A percentile compares a stretch with the other conserved stretches of the same genome.
Conservation (phyloP, 2,113 vertebrate species). For the Gopherus evgoodei region DNA sequence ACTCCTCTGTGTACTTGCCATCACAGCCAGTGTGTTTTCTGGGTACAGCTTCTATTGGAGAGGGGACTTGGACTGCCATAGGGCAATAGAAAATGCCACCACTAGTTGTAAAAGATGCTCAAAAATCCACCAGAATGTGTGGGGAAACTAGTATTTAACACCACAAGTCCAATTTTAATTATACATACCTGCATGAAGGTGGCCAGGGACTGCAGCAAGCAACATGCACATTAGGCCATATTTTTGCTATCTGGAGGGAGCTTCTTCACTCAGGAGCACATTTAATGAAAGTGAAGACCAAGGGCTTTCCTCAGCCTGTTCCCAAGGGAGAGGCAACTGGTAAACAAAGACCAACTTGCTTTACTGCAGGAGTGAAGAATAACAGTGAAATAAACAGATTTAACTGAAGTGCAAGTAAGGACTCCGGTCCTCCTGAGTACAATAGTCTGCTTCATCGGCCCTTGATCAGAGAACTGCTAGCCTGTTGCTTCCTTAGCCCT, state of each 20-base stretch:
- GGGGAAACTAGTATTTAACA: background rate
- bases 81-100: background rate
- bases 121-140: background rate
- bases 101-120: background rate
- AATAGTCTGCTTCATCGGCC: background rate
- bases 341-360: too few species aligned
- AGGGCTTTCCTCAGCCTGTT: too few species aligned
- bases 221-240: too few species aligned
- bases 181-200: too few species aligned
- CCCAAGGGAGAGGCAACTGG: too few species aligned
- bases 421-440: background rate
- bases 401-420: background rate
- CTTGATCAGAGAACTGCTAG: background rate
- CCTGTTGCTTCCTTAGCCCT: rapidly evolving
- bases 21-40: background rate
- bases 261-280: too few species aligned
- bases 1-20: background rate
- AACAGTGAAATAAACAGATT: too few species aligned
- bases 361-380: too few species aligned
- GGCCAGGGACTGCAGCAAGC: too few species aligned
- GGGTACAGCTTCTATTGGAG: rapidly evolving
- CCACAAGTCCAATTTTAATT: too few species aligned
- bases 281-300: too few species aligned
- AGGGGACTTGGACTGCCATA: background rate
- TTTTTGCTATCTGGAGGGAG: too few species aligned